A percentile compares a stretch with the other conserved stretches of the same genome.
Evolutionary conservation across 1,140 invertebrate species (phyloP).

Genomic region (Euura saliciscinereae): DNA sequence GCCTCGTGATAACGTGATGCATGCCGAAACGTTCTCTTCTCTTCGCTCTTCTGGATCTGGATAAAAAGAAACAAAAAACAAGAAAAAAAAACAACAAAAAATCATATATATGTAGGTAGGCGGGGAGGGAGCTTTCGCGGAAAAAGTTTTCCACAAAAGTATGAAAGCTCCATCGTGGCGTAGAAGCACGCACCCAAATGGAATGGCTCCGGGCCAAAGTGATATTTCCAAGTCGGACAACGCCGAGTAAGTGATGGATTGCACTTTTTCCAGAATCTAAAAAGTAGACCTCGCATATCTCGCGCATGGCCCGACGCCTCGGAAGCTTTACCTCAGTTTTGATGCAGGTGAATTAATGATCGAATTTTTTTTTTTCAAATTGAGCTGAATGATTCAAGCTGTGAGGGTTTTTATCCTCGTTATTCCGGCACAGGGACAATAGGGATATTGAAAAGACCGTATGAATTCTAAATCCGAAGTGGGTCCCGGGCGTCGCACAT

Average conservation of each 20-base stretch:
- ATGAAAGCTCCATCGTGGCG: slow-evolving; percentile 25
- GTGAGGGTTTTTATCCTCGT: background rate
- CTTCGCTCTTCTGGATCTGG: slow-evolving; percentile 1
- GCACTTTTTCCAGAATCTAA: slow-evolving; percentile 46
- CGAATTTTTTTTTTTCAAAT: background rate
- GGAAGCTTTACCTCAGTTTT: no score
- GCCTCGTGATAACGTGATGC: slow-evolving; percentile 33
- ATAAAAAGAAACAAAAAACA: slow-evolving; percentile 15
- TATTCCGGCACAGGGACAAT: slow-evolving; percentile 38
- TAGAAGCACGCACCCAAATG: slow-evolving; percentile 16
- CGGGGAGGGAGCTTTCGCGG: background rate
- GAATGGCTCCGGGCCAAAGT: slow-evolving; percentile 38
- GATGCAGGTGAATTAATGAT: no score
- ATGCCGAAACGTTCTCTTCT: slow-evolving; percentile 38
- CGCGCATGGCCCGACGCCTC: no score
- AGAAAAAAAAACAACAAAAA: background rate
- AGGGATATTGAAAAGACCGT: slow-evolving; percentile 51
- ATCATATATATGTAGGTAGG: no score
- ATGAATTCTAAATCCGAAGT: slow-evolving; percentile 51
- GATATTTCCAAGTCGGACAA: slow-evolving; percentile 49
- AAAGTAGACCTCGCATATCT: slow-evolving; percentile 26
- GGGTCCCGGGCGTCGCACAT: slow-evolving; percentile 44
- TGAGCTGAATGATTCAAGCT: background rate
- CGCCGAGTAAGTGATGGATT: slow-evolving; percentile 54
- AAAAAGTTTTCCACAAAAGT: slow-evolving; percentile 45